phyloP scores from a whole-genome alignment of 2,888 invertebrate species.

The Piscicola geometra region DNA sequence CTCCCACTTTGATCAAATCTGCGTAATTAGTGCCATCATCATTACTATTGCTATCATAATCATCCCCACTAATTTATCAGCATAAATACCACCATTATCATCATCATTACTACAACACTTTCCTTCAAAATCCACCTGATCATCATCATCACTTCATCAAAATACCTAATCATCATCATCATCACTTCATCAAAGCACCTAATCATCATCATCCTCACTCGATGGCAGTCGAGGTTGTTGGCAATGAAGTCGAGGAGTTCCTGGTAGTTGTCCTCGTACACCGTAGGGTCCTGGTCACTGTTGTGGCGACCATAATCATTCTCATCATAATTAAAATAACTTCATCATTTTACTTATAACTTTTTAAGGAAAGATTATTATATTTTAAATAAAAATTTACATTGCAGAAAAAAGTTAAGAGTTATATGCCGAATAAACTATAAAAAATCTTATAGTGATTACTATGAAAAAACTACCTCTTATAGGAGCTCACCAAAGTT shows the following conservation, averaged over 20 bases:
- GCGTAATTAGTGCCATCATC: no score
- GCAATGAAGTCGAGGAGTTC: not conserved
- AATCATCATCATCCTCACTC: slow-evolving; percentile 16
- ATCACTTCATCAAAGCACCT: not conserved
- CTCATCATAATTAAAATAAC: no score
- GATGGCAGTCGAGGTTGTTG: not conserved
- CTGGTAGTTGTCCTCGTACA: not conserved
- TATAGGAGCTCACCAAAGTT: no score
- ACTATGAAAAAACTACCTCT: no score
- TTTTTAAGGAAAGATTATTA: no score
- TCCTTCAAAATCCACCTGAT: not conserved
- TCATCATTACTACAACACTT: not conserved
- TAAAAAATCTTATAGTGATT: no score
- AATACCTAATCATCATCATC: slow-evolving; percentile 9
- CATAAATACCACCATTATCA: slow-evolving; percentile 21
- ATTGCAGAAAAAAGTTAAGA: no score
- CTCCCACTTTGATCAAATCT: no score
- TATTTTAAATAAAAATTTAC: no score
- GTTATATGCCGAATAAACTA: no score
- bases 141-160: slow-evolving; percentile 13
- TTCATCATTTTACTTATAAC: no score
- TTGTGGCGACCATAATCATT: not conserved
- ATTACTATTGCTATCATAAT: not conserved
- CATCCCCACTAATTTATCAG: not conserved
- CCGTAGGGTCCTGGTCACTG: not conserved